Base-by-base conservation (phyloP, 2,113 vertebrate genomes). In the Greenwoodochromis staneri region DNA sequence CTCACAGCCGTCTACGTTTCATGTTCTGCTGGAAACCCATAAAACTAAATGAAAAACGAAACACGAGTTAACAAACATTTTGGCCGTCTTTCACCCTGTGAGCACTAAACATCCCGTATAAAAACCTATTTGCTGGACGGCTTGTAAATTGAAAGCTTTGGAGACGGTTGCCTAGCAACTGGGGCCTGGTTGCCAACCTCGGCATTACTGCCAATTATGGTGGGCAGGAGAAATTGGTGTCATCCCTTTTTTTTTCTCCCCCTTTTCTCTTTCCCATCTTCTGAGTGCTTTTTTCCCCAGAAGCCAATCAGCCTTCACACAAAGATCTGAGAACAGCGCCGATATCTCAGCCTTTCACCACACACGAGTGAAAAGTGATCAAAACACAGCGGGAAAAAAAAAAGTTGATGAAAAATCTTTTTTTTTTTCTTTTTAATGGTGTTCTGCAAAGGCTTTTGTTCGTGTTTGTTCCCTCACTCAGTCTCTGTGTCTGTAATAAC, bases 101-200 rank as follows among this genome's bases (percentile, higher is more conserved):
- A 87, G 82, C 91, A 81, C 87, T 90, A 95, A 95, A 95, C 92
- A 94, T 93, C 90, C 85, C 27, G 27, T 71, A 85, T 71, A 92
- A 94, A 91, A 92, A 93, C 89, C 83, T 92, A 93, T 95, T 95
- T 91, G 92, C 86, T 93, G 93, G 90, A 92, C 84, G 66, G 90
- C 85, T 95, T 91, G 89, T 93, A 93, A 96, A 94, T 94, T 93
- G 93, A 96, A 95, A 95, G 94, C 94, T 95, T 92, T 92, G 42
- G 91, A 93, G 93, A 85, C 40, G 89, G 94, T 96, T 95, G 93
- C 95, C 93, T 94, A 92, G 96, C 94, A 96, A 96, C 96, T 89
- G 80, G 51, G 40, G 63, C 89, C 86, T 54, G 16, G 88, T 90
- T 93, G 89, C 91, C 94, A 94, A 91, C 80, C 66, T 85, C 83